These are phyloP conservation scores for Linnaemya vulpina DNA, from an alignment of 2,888 invertebrate genomes.

Conservation along the genomic window DNA sequence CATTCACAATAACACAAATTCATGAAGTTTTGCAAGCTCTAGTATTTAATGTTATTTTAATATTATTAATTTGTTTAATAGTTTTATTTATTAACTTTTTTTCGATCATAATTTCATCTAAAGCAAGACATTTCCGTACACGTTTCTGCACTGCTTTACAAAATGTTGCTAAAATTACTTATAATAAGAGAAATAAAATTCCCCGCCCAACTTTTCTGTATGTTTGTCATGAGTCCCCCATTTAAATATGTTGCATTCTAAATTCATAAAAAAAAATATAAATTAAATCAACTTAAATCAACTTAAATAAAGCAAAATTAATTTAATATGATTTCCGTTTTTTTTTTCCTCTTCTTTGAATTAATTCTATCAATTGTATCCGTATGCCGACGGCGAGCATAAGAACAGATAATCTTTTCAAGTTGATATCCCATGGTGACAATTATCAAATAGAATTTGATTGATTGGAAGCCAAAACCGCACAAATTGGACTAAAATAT, in stretches of 20 bases:
- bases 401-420: constrained; percentile 33
- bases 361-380: constrained; percentile 23
- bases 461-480: constrained; percentile 26
- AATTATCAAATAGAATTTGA: constrained; percentile 58
- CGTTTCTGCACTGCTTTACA: neutral
- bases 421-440: constrained; percentile 65
- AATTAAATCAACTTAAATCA: constrained; percentile 41
- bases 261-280: constrained; percentile 8
- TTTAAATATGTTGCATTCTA: constrained; percentile 31
- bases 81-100: no score
- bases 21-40: no score
- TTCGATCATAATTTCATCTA: neutral
- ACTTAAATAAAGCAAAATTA: constrained; percentile 41
- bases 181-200: neutral
- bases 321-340: constrained; percentile 61
- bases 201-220: neutral
- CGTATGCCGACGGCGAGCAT: neutral
- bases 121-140: neutral
- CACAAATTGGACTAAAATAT: neutral
- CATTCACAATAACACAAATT: no score
- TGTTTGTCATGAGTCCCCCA: neutral
- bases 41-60: no score
- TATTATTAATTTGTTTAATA: no score
- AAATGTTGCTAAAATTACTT: neutral
- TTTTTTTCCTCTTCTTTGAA: constrained; percentile 4